Evolutionary conservation across 2,113 vertebrate genomes (phyloP), one percentile per base, ranked within the genome.

Genomic region (Halcyon senegalensis): DNA sequence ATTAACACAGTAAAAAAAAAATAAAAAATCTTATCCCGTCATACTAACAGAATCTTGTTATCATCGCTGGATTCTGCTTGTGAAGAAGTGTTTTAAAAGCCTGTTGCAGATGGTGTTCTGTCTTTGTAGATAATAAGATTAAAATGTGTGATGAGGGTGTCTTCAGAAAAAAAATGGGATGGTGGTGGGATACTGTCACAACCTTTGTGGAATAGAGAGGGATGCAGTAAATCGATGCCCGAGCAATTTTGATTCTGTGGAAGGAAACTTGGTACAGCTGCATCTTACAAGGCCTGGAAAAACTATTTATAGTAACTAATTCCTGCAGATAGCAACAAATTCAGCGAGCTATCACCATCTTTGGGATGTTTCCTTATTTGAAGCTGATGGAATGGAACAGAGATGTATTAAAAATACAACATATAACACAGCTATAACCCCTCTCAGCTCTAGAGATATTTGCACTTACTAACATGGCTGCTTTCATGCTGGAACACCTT

Each of bases 191-290:
- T 58, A 13, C 50, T 92, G 89, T 53, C 64, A 59, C 68, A 80
- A 35, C 80, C 92, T 67, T 72, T 75, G 67, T 88, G 85, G 69
- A 76, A 62, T 11, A 82, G 94, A 84, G 51, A 91, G 5, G 15
- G 83, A 62, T 81, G 90, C 50, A 63, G 58, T 35, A 87, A 93
- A 94, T 77, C 2, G 2, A 46, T 90, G 83, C 62, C 96, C 85
- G 94, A 70, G 73, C 2, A 1, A 56, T 95, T 97, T 95, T 84
- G 87, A 96, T 95, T 87, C 93, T 94, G 93, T 95, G 93, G 90
- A 96, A 94, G 93, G 90, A 96, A 94, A 83, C 93, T 95, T 77
- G n/a, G 13, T 92, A 84, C 95, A 98, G 96, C 96, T 97, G 96
- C 16, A 8, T 96, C 94, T 95, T 87, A 91, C 88, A 94, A 95